These are phyloP conservation scores for Ahaetulla prasina DNA, from an alignment of 2,113 vertebrate genomes.

Conservation along the genomic window DNA sequence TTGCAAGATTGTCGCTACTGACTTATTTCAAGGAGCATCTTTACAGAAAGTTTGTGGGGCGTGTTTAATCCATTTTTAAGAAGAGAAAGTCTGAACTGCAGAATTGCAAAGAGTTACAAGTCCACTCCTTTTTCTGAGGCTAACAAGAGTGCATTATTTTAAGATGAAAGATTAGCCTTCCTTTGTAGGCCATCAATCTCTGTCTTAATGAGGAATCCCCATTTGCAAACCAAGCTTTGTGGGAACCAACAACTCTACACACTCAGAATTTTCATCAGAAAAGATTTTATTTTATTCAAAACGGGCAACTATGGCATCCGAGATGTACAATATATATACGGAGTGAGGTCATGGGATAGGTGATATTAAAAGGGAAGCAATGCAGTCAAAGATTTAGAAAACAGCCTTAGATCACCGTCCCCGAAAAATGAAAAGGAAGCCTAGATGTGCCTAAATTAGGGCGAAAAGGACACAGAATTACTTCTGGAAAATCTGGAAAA, in stretches of 20 bases:
- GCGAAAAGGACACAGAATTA: too few species aligned
- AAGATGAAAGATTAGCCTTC: neutral
- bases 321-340: neutral
- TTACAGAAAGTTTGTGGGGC: neutral
- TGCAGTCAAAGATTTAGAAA: neutral
- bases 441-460: neutral
- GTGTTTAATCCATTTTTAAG: neutral
- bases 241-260: neutral
- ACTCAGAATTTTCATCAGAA: slow-evolving; percentile 5
- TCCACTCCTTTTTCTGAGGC: neutral
- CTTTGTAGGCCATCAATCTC: neutral
- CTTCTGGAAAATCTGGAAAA: neutral
- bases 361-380: slow-evolving; percentile 13
- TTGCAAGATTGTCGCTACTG: neutral
- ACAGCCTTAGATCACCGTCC: slow-evolving; percentile 1
- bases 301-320: slow-evolving; percentile 19
- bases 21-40: neutral
- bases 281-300: neutral
- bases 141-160: neutral
- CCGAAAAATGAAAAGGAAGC: slow-evolving; percentile 8
- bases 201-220: neutral
- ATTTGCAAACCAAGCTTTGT: neutral
- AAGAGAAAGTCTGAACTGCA: neutral
- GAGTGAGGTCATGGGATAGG: slow-evolving; percentile 33
- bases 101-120: neutral